Conservation (phyloP, 2,888 invertebrate species). For the Dynastes grantii region DNA sequence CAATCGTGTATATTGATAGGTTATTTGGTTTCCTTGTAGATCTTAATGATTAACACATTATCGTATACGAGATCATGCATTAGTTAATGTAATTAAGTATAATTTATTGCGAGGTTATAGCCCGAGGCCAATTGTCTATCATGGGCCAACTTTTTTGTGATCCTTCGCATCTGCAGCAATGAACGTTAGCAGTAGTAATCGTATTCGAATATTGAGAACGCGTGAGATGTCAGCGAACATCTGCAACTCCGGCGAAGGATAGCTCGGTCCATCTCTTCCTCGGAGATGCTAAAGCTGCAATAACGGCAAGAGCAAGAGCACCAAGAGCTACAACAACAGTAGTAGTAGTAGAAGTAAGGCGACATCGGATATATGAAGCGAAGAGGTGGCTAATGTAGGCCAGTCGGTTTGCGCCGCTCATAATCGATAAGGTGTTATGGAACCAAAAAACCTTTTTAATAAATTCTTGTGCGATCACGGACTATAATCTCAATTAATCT, state of each 20-base stretch:
- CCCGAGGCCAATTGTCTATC: too few relatives aligned
- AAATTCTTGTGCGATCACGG: constrained; percentile 41
- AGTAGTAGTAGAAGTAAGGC: constrained; percentile 45
- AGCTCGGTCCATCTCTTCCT: background rate
- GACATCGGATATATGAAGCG: constrained; percentile 52
- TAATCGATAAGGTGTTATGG: too few relatives aligned
- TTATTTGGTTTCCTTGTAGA: too few relatives aligned
- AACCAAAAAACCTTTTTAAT: too few relatives aligned
- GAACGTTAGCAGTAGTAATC: too few relatives aligned
- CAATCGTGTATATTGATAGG: too few relatives aligned
- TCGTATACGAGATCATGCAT: too few relatives aligned
- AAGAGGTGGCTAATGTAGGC: constrained; percentile 66
- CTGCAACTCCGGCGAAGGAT: background rate
- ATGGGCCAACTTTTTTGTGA: too few relatives aligned
- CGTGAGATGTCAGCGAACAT: background rate
- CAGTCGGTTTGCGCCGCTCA: constrained; percentile 64
- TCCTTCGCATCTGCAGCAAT: too few relatives aligned
- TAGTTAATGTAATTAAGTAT: too few relatives aligned
- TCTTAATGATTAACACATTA: too few relatives aligned
- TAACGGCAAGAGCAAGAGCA: constrained; percentile 30
- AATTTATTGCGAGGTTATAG: too few relatives aligned
- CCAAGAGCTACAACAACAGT: constrained; percentile 14
- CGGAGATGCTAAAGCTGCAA: constrained; percentile 19
- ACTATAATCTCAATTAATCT: background rate
- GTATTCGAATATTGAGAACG: constrained; percentile 1